Evolutionary conservation across 2,113 vertebrate genomes (phyloP), one percentile per base, ranked within the genome.

Genomic region (Pseudolaguvia tuberculata): DNA sequence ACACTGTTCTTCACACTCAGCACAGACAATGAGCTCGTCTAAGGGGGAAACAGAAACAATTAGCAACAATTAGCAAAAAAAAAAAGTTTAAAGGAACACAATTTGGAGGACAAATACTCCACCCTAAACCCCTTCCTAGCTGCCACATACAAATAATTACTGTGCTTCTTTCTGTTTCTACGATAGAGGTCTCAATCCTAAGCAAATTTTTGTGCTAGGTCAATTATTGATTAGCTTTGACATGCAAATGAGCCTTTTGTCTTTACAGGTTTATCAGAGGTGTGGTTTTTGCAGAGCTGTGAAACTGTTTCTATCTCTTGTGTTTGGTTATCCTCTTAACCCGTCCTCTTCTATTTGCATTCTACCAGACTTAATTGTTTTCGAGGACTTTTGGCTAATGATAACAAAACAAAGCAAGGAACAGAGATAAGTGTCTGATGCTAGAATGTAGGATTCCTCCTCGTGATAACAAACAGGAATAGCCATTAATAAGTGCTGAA

Each of bases 1-100:
- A 79, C 84, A 89, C 52, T 89, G 90, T 75, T 86, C 84, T 81
- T 92, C 92, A 84, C 79, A 92, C 52, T 94, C 94, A 83, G 91
- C 84, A 91, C 93, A 94, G 81, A 91, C 86, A 82, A 90, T 82
- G 81, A 92, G 89, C 72, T 91, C 89, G 89, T 94, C 93, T 95
- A 89, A 77, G 90, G 91, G 73, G 10, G 25, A 70, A 29, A 62
- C 21, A 81, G 59, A 79, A n/a, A 42, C 45, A 73, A 61, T 79
- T 59, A 81, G 66, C 52, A 63, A 58, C 48, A 42, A n/a, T n/a
- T n/a, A 62, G 29, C 55, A 18, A 39, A 58, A 21, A 21, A 23
- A 47, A 52, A 25, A 69, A 12, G 13, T 42, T 5, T 25, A 72
- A 56, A 63, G 55, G 5, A 55, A 6, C 18, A 29, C 14, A 55